phyloP scores from a whole-genome alignment of 2,113 vertebrate species.

The Murina feae region DNA sequence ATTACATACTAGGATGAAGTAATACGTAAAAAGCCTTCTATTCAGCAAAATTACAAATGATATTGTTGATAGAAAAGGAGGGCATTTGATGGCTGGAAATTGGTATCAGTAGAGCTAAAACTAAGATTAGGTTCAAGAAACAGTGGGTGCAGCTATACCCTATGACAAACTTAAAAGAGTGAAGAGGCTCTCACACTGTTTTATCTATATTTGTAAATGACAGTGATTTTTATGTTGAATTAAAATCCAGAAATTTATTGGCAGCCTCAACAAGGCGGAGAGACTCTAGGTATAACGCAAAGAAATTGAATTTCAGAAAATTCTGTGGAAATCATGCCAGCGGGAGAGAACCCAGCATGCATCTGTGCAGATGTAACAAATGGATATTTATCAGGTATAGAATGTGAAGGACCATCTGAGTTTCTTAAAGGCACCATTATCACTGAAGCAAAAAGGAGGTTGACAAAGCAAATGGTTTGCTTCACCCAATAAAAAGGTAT shows the following conservation, averaged over 20 bases:
- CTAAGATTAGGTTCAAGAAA: not conserved
- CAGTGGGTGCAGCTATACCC: not conserved
- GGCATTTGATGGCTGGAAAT: not conserved
- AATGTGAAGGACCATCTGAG: not conserved
- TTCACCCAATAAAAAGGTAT: slow-evolving; percentile 40
- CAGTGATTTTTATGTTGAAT: not conserved
- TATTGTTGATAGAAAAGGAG: not conserved
- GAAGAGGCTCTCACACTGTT: not conserved
- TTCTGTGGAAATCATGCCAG: not conserved
- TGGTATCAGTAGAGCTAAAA: not conserved
- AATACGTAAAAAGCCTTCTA: not conserved
- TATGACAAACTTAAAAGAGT: not conserved
- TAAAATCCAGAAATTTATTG: not conserved
- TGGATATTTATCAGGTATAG: slow-evolving; percentile 48
- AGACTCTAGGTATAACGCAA: not conserved
- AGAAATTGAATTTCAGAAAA: slow-evolving; percentile 41
- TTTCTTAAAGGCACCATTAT: slow-evolving; percentile 45
- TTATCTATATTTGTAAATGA: slow-evolving; percentile 9
- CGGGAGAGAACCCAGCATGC: slow-evolving; percentile 6
- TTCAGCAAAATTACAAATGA: not conserved
- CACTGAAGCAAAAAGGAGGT: slow-evolving; percentile 43
- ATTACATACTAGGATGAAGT: not conserved
- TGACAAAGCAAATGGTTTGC: slow-evolving; percentile 49
- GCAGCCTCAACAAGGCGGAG: not conserved
- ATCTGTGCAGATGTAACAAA: slow-evolving; percentile 23